Percentiles rank a stretch among this genome's conserved stretches.
Conservation (phyloP, 1,140 invertebrate species). For the Zaprionus ornatus region DNA sequence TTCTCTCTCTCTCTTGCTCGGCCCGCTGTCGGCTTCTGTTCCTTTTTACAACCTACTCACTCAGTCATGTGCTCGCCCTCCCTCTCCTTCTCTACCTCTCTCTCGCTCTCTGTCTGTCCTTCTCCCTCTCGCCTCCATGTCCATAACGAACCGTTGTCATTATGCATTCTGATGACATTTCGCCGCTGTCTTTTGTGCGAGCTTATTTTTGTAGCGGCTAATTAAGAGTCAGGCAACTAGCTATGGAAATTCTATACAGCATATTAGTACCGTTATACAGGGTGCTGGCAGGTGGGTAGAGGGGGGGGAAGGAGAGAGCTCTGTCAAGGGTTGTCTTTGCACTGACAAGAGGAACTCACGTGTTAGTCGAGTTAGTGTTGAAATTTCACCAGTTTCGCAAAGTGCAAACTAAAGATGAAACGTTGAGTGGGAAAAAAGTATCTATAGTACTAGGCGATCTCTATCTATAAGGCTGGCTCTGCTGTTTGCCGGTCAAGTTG, state of each 20-base stretch:
- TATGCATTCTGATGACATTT: conserved; percentile 79
- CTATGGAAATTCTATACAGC: conserved; percentile 55
- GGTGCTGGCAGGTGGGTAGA: neutral
- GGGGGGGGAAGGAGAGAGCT: neutral
- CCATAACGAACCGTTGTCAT: conserved; percentile 57
- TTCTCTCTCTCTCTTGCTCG: neutral
- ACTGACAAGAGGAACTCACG: neutral
- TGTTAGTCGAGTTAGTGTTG: neutral
- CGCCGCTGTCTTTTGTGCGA: conserved; percentile 58
- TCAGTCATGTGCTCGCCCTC: neutral
- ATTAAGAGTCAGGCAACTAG: conserved; percentile 59
- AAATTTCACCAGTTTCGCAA: neutral
- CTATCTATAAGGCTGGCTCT: neutral
- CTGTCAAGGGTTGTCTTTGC: neutral
- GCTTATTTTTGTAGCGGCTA: conserved; percentile 65
- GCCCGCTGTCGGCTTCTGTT: neutral
- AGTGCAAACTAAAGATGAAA: neutral
- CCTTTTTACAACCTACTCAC: conserved; percentile 2
- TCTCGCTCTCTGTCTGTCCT: neutral
- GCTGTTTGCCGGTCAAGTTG: conserved; percentile 9
- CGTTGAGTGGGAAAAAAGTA: neutral
- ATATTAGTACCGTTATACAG: conserved; percentile 31
- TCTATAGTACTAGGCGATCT: neutral
- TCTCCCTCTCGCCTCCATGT: neutral
- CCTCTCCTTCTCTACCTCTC: neutral